Base-by-base conservation (phyloP, 2,113 vertebrate species). In the Chrysemys picta region DNA sequence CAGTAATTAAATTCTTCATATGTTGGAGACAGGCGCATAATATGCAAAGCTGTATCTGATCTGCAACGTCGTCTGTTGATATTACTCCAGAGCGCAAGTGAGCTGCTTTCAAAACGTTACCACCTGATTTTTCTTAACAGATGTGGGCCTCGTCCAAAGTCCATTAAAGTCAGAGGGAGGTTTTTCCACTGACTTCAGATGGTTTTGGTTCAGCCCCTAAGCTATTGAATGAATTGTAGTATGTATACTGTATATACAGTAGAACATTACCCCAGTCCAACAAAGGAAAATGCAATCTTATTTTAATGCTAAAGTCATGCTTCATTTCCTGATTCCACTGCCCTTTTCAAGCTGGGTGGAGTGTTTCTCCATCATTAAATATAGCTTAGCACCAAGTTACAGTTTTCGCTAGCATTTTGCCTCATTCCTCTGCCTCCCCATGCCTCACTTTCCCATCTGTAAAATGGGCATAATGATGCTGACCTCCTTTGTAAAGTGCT, bases 21-120 rank as follows among this genome's bases (percentile, higher is more conserved):
- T 0, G 2, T 6, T 54, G 90, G 93, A 13, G 94, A 96, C 96
- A 94, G 90, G 22, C 90, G 91, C 50, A 85, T 91, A 89, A 88
- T 95, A 96, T 96, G 96, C 97, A 91, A 27, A 93, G 94, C 85
- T 50, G 16, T 87, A 89, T 56, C 94, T 50, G 54, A 52, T 27
- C 90, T 4, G 83, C 93, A 94, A 93, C 88, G 85, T 83, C 1
- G 87, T 69, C 90, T 65, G 54, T 96, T 93, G 57, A 94, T 96
- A 93, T 85, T 80, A 72, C 79, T 84, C 94, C 42, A 8, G 24
- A 4, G 24, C 25, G 27, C 22, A 3, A 91, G 85, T 94, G 96
- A 96, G 95, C 96, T 0, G 56, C 95, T 97, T 96, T 96, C 95
- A 80, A n/a, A 96, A 90, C 1, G 90, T 78, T 93, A 80, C 83